Evolutionary conservation across 2,113 vertebrate genomes (phyloP).

Genomic region (Ancistrus triradiatus): DNA sequence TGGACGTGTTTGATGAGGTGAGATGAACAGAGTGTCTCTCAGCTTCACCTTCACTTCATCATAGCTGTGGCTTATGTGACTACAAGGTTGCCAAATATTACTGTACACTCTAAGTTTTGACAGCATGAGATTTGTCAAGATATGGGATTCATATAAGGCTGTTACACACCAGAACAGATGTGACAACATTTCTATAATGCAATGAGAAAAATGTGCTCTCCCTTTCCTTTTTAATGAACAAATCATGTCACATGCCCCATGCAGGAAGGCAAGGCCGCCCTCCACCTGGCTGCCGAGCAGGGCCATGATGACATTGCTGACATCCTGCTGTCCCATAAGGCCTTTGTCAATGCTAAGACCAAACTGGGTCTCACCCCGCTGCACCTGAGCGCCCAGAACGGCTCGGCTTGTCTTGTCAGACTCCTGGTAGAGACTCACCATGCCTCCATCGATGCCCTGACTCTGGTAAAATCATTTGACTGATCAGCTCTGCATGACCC

Average conservation of each 20-base stretch:
- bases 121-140: no score
- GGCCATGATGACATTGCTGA: slow-evolving; percentile 56
- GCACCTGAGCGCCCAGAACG: slow-evolving; percentile 56
- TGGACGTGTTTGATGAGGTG: slow-evolving; percentile 65
- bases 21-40: background rate
- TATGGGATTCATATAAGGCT: no score
- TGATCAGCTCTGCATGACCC: background rate
- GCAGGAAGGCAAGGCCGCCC: slow-evolving; percentile 59
- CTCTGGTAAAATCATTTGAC: slow-evolving; percentile 46
- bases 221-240: no score
- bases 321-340: slow-evolving; percentile 57
- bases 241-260: background rate
- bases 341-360: slow-evolving; percentile 62
- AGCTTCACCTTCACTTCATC: no score
- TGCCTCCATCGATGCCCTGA: slow-evolving; percentile 55
- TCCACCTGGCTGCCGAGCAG: slow-evolving; percentile 57
- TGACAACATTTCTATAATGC: no score
- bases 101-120: no score
- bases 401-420: slow-evolving; percentile 54
- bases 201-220: no score
- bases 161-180: no score
- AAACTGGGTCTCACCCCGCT: slow-evolving; percentile 61
- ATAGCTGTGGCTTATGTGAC: no score
- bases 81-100: no score
- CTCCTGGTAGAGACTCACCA: slow-evolving; percentile 54